Conservation (phyloP, 2,888 invertebrate species). For the Drosophila niveifrons region DNA sequence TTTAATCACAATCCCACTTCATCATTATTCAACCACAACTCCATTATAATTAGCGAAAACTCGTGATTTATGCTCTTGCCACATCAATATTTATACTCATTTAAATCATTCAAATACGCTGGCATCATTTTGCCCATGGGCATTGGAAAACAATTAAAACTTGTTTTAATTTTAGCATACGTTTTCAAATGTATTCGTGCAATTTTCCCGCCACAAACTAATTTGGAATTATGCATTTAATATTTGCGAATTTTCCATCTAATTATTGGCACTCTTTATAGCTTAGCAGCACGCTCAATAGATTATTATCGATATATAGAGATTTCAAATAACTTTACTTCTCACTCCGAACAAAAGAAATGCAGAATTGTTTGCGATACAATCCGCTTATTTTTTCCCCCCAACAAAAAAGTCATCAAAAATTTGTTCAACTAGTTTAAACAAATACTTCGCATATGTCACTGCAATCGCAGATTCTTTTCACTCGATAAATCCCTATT, state of each 20-base stretch:
- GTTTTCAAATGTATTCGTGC: slow-evolving; percentile 6
- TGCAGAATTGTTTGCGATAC: neutral
- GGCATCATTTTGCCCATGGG: slow-evolving; percentile 1
- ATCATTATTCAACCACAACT: neutral
- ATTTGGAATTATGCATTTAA: neutral
- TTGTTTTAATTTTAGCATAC: slow-evolving; percentile 10
- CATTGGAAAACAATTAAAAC: slow-evolving; percentile 30
- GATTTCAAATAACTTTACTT: slow-evolving; percentile 21
- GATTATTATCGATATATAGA: slow-evolving; percentile 26
- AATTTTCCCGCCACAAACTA: slow-evolving; percentile 8
- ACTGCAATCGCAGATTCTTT: slow-evolving; percentile 20
- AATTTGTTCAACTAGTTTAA: slow-evolving; percentile 9
- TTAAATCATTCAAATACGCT: slow-evolving; percentile 6
- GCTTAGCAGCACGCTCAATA: slow-evolving; percentile 27
- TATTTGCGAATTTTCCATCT: slow-evolving; percentile 15
- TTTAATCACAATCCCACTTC: neutral
- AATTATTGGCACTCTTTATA: slow-evolving; percentile 44
- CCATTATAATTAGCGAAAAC: slow-evolving; percentile 9
- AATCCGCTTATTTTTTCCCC: slow-evolving; percentile 38
- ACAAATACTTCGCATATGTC: slow-evolving; percentile 13
- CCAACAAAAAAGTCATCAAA: neutral
- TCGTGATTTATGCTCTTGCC: slow-evolving; percentile 22
- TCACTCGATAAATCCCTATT: slow-evolving; percentile 16
- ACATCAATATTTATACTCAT: slow-evolving; percentile 14
- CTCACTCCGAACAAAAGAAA: slow-evolving; percentile 6